These are phyloP conservation scores for Parascotia fuliginaria DNA, from an alignment of 2,888 invertebrate species.

Conservation along the genomic window DNA sequence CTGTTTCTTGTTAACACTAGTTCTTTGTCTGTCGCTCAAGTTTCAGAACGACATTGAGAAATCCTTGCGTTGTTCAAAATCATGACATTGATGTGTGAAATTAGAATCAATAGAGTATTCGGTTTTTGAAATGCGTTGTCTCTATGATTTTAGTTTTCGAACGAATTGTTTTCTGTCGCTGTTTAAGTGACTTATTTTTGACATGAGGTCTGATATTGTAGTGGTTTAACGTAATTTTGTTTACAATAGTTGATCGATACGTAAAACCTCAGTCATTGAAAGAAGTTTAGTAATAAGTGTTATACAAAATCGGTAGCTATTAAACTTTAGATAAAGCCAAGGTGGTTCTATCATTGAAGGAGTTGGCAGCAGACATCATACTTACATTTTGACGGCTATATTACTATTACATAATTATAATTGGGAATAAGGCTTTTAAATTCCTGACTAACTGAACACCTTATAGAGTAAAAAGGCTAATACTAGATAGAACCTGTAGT, in stretches of 20 bases:
- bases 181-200: constrained; percentile 19
- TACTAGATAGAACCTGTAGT: too few species aligned
- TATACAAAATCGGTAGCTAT: too few species aligned
- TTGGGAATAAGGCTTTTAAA: too few species aligned
- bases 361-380: too few species aligned
- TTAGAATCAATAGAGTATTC: constrained; percentile 23
- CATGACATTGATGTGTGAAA: constrained; percentile 39
- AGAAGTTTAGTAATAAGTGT: too few species aligned
- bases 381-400: too few species aligned
- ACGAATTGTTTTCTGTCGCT: constrained; percentile 20
- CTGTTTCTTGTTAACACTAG: constrained; percentile 28
- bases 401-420: too few species aligned
- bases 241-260: not conserved
- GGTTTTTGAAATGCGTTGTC: constrained; percentile 21
- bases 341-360: too few species aligned
- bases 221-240: constrained; percentile 1
- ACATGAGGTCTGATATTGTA: constrained; percentile 22
- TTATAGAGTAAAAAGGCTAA: too few species aligned
- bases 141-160: constrained; percentile 19
- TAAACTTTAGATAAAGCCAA: too few species aligned
- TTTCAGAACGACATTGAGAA: constrained; percentile 17
- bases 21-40: constrained; percentile 25
- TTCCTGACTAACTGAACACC: too few species aligned
- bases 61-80: constrained; percentile 27
- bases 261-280: too few species aligned